A percentile compares a stretch with the other conserved stretches of the same genome.
Conservation (phyloP, 2,797 vertebrate genomes). For the Phylloscopus collybita region DNA sequence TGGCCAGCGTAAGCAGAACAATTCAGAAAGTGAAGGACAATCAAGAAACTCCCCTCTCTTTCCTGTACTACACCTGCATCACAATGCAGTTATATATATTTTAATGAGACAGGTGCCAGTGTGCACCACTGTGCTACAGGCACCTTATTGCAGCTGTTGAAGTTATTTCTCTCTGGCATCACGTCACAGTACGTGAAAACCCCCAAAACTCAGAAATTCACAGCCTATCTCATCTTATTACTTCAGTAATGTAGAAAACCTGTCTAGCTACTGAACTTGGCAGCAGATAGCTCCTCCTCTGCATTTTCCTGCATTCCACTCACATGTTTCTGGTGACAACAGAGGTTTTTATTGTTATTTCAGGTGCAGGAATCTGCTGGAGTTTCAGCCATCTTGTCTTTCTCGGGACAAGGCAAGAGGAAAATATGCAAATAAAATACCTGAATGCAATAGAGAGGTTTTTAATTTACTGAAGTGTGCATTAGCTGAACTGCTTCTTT, state of each 20-base stretch:
- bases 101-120: not conserved
- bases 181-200: not conserved
- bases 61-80: not conserved
- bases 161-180: constrained; percentile 33
- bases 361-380: constrained; percentile 39
- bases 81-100: not conserved
- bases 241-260: constrained; percentile 22
- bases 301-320: not conserved
- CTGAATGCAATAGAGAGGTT: not conserved
- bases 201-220: constrained; percentile 10
- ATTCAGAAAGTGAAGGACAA: not conserved
- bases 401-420: constrained; percentile 24
- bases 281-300: not conserved
- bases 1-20: not conserved
- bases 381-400: constrained; percentile 62
- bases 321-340: constrained; percentile 24
- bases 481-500: constrained; percentile 10
- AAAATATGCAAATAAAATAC: constrained; percentile 64
- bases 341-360: constrained; percentile 59
- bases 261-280: not conserved
- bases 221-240: not conserved
- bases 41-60: not conserved
- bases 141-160: not conserved
- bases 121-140: not conserved
- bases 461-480: constrained; percentile 11